A percentile compares a stretch with the other conserved stretches of the same genome.
These are phyloP conservation scores for Hirtodrosophila duncani DNA, from an alignment of 2,888 invertebrate genomes.

Conservation along the genomic window DNA sequence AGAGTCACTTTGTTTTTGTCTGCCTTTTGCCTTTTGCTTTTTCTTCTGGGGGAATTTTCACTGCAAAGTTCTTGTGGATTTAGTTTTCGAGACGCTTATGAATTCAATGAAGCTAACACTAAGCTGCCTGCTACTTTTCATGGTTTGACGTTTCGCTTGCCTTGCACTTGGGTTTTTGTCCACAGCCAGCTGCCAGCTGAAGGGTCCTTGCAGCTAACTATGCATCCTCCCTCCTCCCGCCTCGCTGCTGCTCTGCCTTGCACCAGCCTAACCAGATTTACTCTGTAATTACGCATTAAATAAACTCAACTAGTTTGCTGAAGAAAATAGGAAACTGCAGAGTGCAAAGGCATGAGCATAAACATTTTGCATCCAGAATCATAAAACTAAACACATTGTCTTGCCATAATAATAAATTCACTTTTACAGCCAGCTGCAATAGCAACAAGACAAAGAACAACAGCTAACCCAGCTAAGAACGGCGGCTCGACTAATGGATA, in stretches of 20 bases:
- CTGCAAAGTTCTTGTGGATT: constrained; percentile 31
- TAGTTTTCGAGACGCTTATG: constrained; percentile 46
- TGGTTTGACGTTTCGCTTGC: constrained; percentile 13
- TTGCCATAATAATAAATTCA: constrained; percentile 62
- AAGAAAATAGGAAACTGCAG: background rate
- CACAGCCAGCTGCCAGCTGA: constrained; percentile 13
- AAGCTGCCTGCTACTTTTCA: constrained; percentile 53
- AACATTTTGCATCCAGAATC: constrained; percentile 51
- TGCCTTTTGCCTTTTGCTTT: constrained; percentile 12
- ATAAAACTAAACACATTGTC: constrained; percentile 65
- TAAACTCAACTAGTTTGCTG: constrained; percentile 28
- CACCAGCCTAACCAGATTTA: constrained; percentile 38
- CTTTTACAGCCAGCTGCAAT: constrained; percentile 38
- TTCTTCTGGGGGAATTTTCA: constrained; percentile 19
- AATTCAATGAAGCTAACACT: constrained; percentile 58
- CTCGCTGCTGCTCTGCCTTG: constrained; percentile 11
- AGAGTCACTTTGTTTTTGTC: constrained; percentile 1
- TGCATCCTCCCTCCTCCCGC: constrained; percentile 1
- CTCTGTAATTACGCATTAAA: constrained; percentile 66
- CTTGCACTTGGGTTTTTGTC: constrained; percentile 12
- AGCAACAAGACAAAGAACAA: constrained; percentile 23
- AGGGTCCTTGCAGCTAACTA: constrained; percentile 13
- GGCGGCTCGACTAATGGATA: no score
- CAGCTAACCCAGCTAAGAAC: constrained; percentile 3
- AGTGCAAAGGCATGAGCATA: constrained; percentile 31